Conservation (phyloP, 2,888 invertebrate genomes). For the Meteorus cinctellus region DNA sequence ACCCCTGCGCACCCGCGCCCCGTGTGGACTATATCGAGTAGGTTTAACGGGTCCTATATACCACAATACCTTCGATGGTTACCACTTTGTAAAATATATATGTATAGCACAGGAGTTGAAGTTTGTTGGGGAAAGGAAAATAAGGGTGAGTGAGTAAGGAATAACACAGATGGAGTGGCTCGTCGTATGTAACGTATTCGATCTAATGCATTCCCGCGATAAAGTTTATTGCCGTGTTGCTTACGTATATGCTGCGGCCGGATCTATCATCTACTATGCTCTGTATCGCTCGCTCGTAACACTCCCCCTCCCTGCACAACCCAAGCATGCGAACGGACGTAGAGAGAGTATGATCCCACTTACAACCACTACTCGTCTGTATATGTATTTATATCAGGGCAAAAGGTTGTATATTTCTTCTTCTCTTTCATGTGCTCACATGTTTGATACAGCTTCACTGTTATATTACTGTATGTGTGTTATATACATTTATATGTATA, state of each 20-base stretch:
- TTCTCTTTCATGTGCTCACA: neutral
- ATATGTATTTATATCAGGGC: neutral
- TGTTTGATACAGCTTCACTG: slow-evolving; percentile 1
- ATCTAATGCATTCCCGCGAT: slow-evolving; percentile 71
- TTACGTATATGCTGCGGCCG: slow-evolving; percentile 54
- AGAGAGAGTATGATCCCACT: slow-evolving; percentile 20
- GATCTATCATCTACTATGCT: slow-evolving; percentile 53
- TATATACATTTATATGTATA: slow-evolving; percentile 24
- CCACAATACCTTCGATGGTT: neutral
- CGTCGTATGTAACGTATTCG: slow-evolving; percentile 64
- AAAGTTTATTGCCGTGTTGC: slow-evolving; percentile 70
- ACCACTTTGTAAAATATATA: slow-evolving; percentile 35
- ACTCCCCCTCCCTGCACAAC: slow-evolving; percentile 5
- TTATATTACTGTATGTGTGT: neutral
- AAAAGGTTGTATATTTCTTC: slow-evolving; percentile 17
- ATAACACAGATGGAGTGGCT: slow-evolving; percentile 29
- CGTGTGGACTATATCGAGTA: slow-evolving; percentile 61
- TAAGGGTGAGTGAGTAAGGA: slow-evolving; percentile 44
- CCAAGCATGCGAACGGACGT: slow-evolving; percentile 26
- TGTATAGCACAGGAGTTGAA: slow-evolving; percentile 38
- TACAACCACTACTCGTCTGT: slow-evolving; percentile 8
- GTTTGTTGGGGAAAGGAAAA: slow-evolving; percentile 41
- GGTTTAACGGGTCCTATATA: slow-evolving; percentile 9
- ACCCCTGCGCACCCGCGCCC: slow-evolving; percentile 33
- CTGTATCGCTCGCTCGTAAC: slow-evolving; percentile 36